These are phyloP conservation scores for Drosophila peninsularis DNA, from an alignment of 2,888 invertebrate genomes.

Conservation along the genomic window DNA sequence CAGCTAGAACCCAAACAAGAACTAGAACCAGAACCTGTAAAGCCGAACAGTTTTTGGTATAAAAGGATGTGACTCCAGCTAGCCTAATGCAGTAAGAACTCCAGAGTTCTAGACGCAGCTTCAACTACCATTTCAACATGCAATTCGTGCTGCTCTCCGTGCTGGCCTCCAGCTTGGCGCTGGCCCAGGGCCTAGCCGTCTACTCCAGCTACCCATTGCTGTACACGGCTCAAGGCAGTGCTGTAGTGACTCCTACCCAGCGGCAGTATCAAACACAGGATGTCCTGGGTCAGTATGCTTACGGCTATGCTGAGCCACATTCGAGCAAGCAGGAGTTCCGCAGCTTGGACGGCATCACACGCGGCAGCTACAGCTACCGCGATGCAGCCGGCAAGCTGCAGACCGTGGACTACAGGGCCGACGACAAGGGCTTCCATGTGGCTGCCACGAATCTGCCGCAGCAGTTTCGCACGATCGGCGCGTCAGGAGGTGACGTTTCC, in stretches of 20 bases:
- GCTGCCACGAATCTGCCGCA: slow-evolving; percentile 87
- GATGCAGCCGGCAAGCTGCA: slow-evolving; percentile 87
- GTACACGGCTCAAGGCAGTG: slow-evolving; percentile 76
- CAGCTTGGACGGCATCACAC: slow-evolving; percentile 87
- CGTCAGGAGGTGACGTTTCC: slow-evolving; percentile 1
- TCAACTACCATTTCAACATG: slow-evolving; percentile 64
- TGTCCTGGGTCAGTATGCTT: slow-evolving; percentile 87
- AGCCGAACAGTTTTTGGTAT: slow-evolving; percentile 59
- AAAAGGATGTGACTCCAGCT: slow-evolving; percentile 72
- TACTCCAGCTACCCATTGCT: slow-evolving; percentile 68
- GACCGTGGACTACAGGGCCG: slow-evolving; percentile 87
- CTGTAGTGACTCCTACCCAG: slow-evolving; percentile 83
- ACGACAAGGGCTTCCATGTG: slow-evolving; percentile 87
- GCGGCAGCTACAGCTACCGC: slow-evolving; percentile 87
- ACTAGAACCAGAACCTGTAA: slow-evolving; percentile 48
- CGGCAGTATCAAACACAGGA: slow-evolving; percentile 87
- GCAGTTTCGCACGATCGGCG: slow-evolving; percentile 29
- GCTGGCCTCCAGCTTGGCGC: slow-evolving; percentile 63
- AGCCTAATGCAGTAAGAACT: slow-evolving; percentile 60
- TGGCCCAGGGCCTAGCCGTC: slow-evolving; percentile 63
- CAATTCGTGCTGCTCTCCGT: slow-evolving; percentile 73
- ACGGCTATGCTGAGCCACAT: slow-evolving; percentile 87
- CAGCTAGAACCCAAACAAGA: slow-evolving; percentile 1
- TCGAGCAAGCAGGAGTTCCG: slow-evolving; percentile 87
- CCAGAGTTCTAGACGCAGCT: slow-evolving; percentile 25